Base-by-base conservation (phyloP, 2,797 vertebrate species). In the Melanotaenia boesemani region DNA sequence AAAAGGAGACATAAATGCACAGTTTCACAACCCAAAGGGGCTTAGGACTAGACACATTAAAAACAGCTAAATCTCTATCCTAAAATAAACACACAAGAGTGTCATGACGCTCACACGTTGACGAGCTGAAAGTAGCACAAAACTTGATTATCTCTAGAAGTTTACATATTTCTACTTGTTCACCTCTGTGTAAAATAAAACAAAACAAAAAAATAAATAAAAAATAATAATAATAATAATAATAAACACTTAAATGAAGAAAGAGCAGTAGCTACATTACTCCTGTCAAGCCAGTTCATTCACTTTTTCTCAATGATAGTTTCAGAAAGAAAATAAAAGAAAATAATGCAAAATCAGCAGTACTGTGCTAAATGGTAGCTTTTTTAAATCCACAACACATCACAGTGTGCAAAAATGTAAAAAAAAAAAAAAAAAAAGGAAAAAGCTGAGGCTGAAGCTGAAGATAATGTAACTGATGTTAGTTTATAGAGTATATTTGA, bases 381-480 rank as follows among this genome's bases (percentile, higher is more conserved):
- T 82, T 79, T 71, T 41, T 0, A 63, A 36, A 78, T 70, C 79
- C 63, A 79, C 80, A 84, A 70, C 68, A 69, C 74, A 88, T 63
- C 63, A 74, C 65, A 68, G 76, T 48, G 3, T 66, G 71, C 67
- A 74, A 67, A 81, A 71, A 26, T 26, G 63, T 15, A 22, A 52
- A 32, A 54, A 20, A 1, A 34, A 56, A 7, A 1, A 39, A 74
- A 41, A 22, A 64, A 11, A 36, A 36, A 41, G 15, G 13, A 62
- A 63, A 37, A 46, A 30, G 30, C 30, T 28, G 28, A 58, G 67
- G 59, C 71, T 76, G 28, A 58, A 67, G 59, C 71, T 76, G 16
- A 65, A 73, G 62, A 86, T 74, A 81, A 90, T 83, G 79, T 89
- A 85, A 87, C 78, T 79, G 77, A 82, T 80, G 81, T 79, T 80